phyloP scores from a whole-genome alignment of 2,113 vertebrate species.

The Crotalus horridus region DNA sequence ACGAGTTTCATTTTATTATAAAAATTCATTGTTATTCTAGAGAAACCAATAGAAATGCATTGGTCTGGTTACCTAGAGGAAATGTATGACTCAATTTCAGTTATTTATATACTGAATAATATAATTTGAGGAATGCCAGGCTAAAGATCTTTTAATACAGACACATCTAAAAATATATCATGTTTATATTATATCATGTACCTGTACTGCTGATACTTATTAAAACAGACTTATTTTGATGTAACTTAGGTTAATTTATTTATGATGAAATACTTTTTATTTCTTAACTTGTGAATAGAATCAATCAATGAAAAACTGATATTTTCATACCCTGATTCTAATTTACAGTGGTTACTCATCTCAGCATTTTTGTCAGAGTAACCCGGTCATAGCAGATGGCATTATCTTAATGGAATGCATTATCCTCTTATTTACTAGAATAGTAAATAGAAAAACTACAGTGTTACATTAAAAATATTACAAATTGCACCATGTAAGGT shows the following conservation, averaged over 20 bases:
- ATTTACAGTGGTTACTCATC: not conserved
- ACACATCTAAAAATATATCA: not conserved
- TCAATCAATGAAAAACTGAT: not conserved
- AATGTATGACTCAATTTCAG: not conserved
- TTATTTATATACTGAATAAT: not conserved
- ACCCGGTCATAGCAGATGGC: not conserved
- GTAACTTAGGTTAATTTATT: not conserved
- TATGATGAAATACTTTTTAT: not conserved
- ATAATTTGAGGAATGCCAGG: not conserved
- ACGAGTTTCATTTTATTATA: slow-evolving; percentile 3
- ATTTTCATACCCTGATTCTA: not conserved
- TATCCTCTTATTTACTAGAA: not conserved
- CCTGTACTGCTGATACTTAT: not conserved
- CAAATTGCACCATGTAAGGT: not conserved
- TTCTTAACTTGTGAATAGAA: not conserved
- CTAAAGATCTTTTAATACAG: not conserved
- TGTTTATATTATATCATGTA: not conserved
- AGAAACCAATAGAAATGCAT: not conserved
- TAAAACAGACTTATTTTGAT: not conserved
- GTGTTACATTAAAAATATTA: not conserved
- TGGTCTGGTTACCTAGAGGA: not conserved
- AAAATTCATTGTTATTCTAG: not conserved
- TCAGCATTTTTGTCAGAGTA: not conserved
- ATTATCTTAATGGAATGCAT: not conserved
- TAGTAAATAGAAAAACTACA: not conserved